Percentiles rank a stretch among this genome's conserved stretches.
phyloP scores from a whole-genome alignment of 2,797 vertebrate genomes.

The Carcharodon carcharias region DNA sequence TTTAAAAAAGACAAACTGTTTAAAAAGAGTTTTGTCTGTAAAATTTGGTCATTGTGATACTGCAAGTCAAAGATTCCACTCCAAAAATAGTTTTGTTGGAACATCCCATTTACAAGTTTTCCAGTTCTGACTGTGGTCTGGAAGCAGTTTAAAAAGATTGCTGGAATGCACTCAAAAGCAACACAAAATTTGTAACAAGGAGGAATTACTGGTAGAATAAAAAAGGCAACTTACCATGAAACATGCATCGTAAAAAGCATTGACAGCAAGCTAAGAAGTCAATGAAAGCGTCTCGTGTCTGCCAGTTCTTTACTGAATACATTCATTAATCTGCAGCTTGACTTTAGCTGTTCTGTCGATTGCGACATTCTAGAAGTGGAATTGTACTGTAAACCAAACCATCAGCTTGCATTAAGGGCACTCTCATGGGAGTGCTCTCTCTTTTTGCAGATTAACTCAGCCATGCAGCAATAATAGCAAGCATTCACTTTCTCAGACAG shows the following conservation, averaged over 20 bases:
- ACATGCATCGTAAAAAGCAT: background rate
- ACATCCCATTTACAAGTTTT: background rate
- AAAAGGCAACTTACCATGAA: slow-evolving; percentile 20
- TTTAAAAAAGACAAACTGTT: background rate
- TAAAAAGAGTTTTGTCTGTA: background rate
- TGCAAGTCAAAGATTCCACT: too few relatives aligned
- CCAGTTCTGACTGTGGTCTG: background rate
- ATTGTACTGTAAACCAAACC: slow-evolving; percentile 24
- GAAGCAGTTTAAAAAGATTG: background rate
- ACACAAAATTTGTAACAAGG: background rate
- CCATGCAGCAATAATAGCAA: slow-evolving; percentile 55
- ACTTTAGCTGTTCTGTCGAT: background rate
- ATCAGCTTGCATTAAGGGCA: slow-evolving; percentile 39
- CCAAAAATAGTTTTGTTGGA: background rate
- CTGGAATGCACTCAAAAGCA: background rate
- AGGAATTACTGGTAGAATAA: background rate
- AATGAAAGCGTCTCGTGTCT: slow-evolving; percentile 38
- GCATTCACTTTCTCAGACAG: slow-evolving; percentile 44
- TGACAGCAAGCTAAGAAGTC: background rate
- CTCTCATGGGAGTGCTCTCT: slow-evolving; percentile 44
- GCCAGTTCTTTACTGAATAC: slow-evolving; percentile 44
- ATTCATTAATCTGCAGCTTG: slow-evolving; percentile 31
- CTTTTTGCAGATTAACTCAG: slow-evolving; percentile 54
- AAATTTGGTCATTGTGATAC: background rate
- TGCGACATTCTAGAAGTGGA: slow-evolving; percentile 13